Evolutionary conservation across 2,113 vertebrate genomes (phyloP), one percentile per base, ranked within the genome.

Genomic region (Ranitomeya imitator): DNA sequence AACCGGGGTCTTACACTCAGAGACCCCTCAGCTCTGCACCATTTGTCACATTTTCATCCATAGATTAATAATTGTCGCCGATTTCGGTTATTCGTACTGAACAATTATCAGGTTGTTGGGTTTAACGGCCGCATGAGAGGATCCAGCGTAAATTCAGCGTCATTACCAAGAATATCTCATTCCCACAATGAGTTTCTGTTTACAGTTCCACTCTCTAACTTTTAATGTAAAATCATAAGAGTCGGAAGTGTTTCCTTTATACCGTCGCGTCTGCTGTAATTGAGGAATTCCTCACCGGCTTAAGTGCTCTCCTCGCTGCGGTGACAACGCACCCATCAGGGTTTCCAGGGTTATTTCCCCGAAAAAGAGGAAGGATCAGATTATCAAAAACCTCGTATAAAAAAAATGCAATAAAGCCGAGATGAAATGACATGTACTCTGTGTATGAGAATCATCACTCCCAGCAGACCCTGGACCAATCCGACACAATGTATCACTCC

Each of bases 181-280:
- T 85, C 67, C 73, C 63, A 51, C n/a, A 85, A 89, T 85, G n/a
- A 79, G 45, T 85, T 85, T 57, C 57, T 78, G 71, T 88, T 89
- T 89, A 88, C 73, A 85, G 82, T 89, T 89, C 81, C 82, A 82
- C 60, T 54, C 87, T 89, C 79, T 89, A 89, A 84, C 87, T 88
- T 88, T 77, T 78, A 89, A 85, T 88, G 80, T 2, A 85, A 89
- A 77, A 85, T 83, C 80, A 88, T 88, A 84, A 88, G 55, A 76
- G 54, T 83, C 83, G 51, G 63, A 88, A 65, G 63, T 3, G 37
- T 74, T 87, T 82, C 18, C 54, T 73, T 80, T 82, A 67, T 73
- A 21, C 31, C 37, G 73, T 80, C 71, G 23, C 55, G 54, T 82
- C 52, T 55, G 31, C 0, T 74, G 31, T 81, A 31, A 69, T 67